phyloP scores from a whole-genome alignment of 2,888 invertebrate genomes.

The Lacanobia wlatinum region DNA sequence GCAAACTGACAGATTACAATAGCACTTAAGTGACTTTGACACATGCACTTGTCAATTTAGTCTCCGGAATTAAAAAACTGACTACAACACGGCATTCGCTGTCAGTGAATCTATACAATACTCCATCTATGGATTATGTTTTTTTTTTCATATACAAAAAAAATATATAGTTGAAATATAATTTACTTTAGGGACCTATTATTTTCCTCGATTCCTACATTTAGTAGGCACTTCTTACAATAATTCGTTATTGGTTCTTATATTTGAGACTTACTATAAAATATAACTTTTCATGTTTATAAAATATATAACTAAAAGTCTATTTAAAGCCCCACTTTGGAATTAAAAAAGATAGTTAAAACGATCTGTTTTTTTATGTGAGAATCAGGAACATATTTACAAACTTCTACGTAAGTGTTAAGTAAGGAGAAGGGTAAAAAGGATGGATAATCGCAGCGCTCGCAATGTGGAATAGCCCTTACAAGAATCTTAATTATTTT shows the following conservation, averaged over 20 bases:
- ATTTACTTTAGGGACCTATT: neutral
- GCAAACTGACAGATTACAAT: too few relatives aligned
- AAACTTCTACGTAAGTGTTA: constrained; percentile 1
- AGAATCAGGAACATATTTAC: constrained; percentile 8
- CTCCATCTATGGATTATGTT: neutral
- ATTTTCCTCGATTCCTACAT: neutral
- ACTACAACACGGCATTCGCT: too few relatives aligned
- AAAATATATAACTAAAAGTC: constrained; percentile 24
- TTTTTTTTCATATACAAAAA: neutral
- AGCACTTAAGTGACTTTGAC: too few relatives aligned
- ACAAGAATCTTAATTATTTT: constrained; percentile 72
- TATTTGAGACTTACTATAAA: neutral
- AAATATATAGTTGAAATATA: neutral
- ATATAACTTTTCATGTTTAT: constrained; percentile 9
- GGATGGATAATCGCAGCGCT: constrained; percentile 70
- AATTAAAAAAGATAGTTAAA: neutral
- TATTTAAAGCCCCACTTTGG: constrained; percentile 45
- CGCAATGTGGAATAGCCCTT: constrained; percentile 70
- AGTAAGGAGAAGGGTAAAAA: constrained; percentile 43
- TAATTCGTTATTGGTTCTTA: neutral
- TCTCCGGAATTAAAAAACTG: too few relatives aligned
- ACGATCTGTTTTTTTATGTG: neutral
- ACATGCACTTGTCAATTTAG: too few relatives aligned
- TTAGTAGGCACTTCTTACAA: neutral
- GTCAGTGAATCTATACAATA: neutral